These are phyloP conservation scores for Mormyrus hasselquistii DNA, from an alignment of 2,797 vertebrate species.

Conservation along the genomic window DNA sequence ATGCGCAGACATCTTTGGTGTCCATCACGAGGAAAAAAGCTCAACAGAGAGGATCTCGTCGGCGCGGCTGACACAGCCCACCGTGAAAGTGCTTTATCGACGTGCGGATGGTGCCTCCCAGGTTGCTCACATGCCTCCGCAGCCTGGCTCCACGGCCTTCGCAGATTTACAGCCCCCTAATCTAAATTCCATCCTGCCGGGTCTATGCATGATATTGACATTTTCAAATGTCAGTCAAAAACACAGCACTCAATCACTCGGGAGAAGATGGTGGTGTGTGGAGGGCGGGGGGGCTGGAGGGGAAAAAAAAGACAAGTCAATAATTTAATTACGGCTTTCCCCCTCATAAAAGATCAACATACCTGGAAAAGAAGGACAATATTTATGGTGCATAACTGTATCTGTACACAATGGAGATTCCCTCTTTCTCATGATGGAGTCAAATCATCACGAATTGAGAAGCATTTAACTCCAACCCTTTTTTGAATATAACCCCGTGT, in stretches of 20 bases:
- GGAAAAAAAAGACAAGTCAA: neutral
- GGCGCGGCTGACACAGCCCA: neutral
- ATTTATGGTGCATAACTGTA: neutral
- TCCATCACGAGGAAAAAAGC: neutral
- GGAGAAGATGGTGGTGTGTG: neutral
- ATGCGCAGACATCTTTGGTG: neutral
- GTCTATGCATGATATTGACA: slow-evolving; percentile 22
- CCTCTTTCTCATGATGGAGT: neutral
- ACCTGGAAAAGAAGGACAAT: neutral
- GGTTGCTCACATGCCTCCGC: neutral
- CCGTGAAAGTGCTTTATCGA: neutral
- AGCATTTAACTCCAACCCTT: neutral
- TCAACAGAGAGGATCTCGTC: neutral
- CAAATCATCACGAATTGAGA: neutral
- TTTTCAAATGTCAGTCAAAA: slow-evolving; percentile 29
- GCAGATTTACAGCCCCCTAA: neutral
- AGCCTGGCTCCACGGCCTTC: neutral
- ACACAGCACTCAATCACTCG: slow-evolving; percentile 19
- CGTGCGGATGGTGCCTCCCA: neutral
- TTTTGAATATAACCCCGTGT: neutral
- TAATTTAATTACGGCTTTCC: neutral
- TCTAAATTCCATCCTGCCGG: slow-evolving; percentile 17
- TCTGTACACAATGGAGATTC: neutral
- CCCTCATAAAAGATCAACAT: neutral
- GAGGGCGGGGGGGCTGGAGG: neutral